Base-by-base conservation (phyloP, 2,797 vertebrate species). In the Decapterus maruadsi region DNA sequence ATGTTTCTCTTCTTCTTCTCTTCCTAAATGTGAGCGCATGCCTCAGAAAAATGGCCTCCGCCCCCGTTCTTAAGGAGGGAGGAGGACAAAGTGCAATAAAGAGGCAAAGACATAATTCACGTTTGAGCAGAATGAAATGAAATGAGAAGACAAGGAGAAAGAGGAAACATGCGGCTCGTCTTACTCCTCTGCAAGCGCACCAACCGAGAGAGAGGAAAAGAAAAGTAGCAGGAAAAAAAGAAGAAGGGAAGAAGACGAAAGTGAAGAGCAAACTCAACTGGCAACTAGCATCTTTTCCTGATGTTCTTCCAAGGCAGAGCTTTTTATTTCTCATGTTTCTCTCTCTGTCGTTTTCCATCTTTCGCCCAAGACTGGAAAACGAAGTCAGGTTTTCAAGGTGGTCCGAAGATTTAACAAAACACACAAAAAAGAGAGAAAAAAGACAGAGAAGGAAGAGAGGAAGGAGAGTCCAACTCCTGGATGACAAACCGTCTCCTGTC, bases 291-390 rank as follows among this genome's bases (percentile, higher is more conserved):
- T 69, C 53, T 64, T 67, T 60, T 76, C 66, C 68, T 77, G 63
- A 73, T 55, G 70, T 73, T 73, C 46, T 62, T 80, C 70, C 73
- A 75, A 75, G 46, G 36, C 64, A 50, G 62, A 40, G 12, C 16
- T 38, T 78, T 77, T 78, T 42, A 74, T 64, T 43, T 45, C 10
- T 75, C 54, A 4, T 19, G 48, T 73, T 77, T 63, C 20, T 43
- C 54, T 16, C 2, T 26, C 20, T 14, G 6, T 57, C 8, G 16
- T 16, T 54, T 60, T 51, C 48, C 48, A n/a, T 64, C 12, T 22
- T 59, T 60, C 73, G 68, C 6, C 22, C 43, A 51, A 26, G 59
- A 55, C 60, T 66, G 48, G 46, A 74, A 43, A 73, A 57, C 1
- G 9, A 45, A 40, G 34, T n/a, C 38, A 26, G n/a, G 3, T 53